phyloP scores from a whole-genome alignment of 2,888 invertebrate genomes.

The Tridacna gigas region DNA sequence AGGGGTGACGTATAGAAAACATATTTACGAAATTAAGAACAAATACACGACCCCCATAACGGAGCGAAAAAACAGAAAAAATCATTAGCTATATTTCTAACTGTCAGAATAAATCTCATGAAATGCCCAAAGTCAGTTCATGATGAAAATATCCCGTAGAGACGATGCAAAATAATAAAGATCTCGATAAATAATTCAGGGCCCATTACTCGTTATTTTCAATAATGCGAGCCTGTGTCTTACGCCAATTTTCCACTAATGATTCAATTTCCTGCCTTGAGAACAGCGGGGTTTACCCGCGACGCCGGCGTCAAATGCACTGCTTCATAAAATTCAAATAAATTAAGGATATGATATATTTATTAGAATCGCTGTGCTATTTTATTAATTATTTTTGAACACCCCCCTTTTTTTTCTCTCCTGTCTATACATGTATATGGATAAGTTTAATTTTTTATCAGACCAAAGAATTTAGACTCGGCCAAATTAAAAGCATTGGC shows the following conservation, averaged over 20 bases:
- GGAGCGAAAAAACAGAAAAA: too few relatives aligned
- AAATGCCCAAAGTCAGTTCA: neutral
- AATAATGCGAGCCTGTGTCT: constrained; percentile 52
- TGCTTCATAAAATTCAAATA: constrained; percentile 26
- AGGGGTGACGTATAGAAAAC: too few relatives aligned
- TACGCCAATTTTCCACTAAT: constrained; percentile 53
- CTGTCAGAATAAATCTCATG: constrained; percentile 21
- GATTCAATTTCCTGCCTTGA: constrained; percentile 56
- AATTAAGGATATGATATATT: constrained; percentile 22
- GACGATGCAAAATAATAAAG: constrained; percentile 45
- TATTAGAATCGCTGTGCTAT: constrained; percentile 25
- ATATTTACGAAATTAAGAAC: too few relatives aligned
- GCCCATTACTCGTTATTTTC: constrained; percentile 55
- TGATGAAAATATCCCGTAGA: constrained; percentile 8
- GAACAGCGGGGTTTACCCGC: neutral
- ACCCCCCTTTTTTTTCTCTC: constrained; percentile 4
- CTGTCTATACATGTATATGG: neutral
- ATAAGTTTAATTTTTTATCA: too few relatives aligned
- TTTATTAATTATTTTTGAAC: constrained; percentile 25
- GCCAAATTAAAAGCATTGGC: too few relatives aligned
- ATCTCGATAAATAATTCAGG: constrained; percentile 60
- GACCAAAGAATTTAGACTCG: too few relatives aligned
- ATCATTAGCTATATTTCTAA: constrained; percentile 1
- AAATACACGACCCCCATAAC: too few relatives aligned
- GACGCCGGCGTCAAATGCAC: constrained; percentile 24